Base-by-base conservation (phyloP, 2,113 vertebrate species). In the Thymallus thymallus region DNA sequence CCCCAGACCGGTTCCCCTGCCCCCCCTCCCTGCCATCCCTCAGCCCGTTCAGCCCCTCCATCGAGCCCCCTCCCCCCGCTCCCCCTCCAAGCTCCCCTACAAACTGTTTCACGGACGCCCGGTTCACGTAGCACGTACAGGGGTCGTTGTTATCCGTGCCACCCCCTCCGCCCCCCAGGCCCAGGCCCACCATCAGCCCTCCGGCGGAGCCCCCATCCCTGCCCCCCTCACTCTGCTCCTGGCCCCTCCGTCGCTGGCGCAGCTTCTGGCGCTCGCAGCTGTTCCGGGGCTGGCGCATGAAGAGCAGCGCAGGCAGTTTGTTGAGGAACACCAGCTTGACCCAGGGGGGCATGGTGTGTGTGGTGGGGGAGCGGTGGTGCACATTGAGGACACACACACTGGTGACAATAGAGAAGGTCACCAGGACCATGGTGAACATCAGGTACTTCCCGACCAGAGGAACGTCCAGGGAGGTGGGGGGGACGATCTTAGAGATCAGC, bases 401-500 rank as follows among this genome's bases (percentile, higher is more conserved):
- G 79, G 96, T 98, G 82, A 98, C 95, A 0, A 98, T 98, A 79
- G 96, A 98, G 91, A 98, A 98, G 72, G 97, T 98, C 74, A 98
- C 97, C 61, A 98, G 92, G 41, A 98, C 96, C 97, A 98, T 98
- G 84, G 97, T 98, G 94, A 98, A 98, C 97, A 98, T 98, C 69
- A 98, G 92, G 83, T 98, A 98, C 48, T 68, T 68, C 35, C 66
- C 97, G 68, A 98, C 96, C 35, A 98, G 92, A 0, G 96, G 97
- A 62, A 98, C 97, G 0, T 98, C 97, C 26, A 98, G 92, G 0
- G 97, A 98, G 2, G 97, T 98, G 75, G 96, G 97, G 0, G 97
- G 97, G 69, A 98, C 97, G 0, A 98, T 98, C 89, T 98, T 98
- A 84, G 97, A 98, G 89, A 98, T 98, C 22, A 98, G 95, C 72